These are phyloP conservation scores for Rhyacichthys aspro DNA, from an alignment of 2,797 vertebrate species.

Conservation along the genomic window DNA sequence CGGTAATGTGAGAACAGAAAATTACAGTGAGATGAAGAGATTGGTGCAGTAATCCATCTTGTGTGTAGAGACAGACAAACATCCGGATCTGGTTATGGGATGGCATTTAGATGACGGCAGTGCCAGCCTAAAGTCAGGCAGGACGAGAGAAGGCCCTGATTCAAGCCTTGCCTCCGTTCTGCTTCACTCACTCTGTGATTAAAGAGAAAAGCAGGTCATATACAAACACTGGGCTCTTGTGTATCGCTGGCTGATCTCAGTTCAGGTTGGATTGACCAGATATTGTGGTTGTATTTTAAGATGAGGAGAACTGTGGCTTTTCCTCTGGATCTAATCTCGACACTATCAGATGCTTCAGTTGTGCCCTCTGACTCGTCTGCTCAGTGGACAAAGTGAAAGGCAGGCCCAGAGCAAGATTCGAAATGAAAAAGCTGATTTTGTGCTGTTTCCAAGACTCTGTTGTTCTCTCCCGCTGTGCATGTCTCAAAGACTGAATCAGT, in stretches of 20 bases:
- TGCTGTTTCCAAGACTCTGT: conserved; percentile 23
- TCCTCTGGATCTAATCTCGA: conserved; percentile 23
- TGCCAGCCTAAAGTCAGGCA: conserved; percentile 53
- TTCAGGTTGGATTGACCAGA: too few relatives aligned
- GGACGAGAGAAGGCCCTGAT: conserved; percentile 48
- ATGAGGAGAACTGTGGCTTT: conserved; percentile 27
- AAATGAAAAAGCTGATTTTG: conserved; percentile 39
- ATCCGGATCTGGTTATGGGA: conserved; percentile 68
- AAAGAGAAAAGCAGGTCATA: conserved; percentile 51
- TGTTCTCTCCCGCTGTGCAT: conserved; percentile 8
- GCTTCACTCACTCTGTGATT: conserved; percentile 69
- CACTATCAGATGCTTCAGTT: not conserved
- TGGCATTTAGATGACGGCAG: conserved; percentile 48
- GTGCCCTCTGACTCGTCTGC: conserved; percentile 16
- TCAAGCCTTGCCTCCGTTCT: conserved; percentile 57
- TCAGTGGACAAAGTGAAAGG: conserved; percentile 43
- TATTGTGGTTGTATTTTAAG: not conserved
- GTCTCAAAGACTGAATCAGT: conserved; percentile 16
- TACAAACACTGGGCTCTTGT: conserved; percentile 13
- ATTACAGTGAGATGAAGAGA: conserved; percentile 68
- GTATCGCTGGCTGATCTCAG: conserved; percentile 29
- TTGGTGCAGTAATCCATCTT: conserved; percentile 54
- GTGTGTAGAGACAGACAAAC: conserved; percentile 52
- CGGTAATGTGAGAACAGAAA: conserved; percentile 63
- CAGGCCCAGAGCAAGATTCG: conserved; percentile 25